Conservation (phyloP, 2,888 invertebrate genomes). For the Ormyrus rosae region DNA sequence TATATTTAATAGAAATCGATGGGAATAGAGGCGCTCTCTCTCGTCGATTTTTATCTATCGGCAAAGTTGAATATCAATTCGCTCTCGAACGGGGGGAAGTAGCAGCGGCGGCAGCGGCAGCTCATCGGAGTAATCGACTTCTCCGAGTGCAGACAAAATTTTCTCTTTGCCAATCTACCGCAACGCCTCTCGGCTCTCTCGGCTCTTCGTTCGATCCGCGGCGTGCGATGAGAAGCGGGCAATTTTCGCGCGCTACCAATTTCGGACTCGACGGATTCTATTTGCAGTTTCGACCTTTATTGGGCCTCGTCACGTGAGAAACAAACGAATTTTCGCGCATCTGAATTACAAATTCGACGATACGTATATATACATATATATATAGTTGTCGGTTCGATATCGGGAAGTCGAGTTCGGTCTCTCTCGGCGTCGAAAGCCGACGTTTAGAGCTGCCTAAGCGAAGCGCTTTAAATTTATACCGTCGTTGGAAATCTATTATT, state of each 20-base stretch:
- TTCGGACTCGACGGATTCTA: conserved; percentile 65
- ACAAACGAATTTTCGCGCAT: conserved; percentile 46
- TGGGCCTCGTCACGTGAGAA: conserved; percentile 68
- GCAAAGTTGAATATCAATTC: conserved; percentile 28
- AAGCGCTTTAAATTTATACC: too few species aligned
- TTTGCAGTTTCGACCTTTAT: conserved; percentile 71
- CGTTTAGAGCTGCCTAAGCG: too few species aligned
- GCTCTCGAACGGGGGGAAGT: not conserved
- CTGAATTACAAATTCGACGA: conserved; percentile 55
- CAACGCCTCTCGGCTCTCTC: conserved; percentile 18
- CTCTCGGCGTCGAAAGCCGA: too few species aligned
- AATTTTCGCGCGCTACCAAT: conserved; percentile 62
- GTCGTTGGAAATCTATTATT: too few species aligned
- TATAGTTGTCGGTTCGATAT: too few species aligned
- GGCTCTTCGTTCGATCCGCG: conserved; percentile 47
- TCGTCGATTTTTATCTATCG: conserved; percentile 23
- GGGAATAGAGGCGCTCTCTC: not conserved
- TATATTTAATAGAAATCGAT: conserved; percentile 20
- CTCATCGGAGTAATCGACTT: conserved; percentile 56
- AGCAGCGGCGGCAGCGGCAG: not conserved
- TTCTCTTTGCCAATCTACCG: conserved; percentile 43
- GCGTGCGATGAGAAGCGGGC: conserved; percentile 56
- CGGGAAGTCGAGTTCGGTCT: too few species aligned
- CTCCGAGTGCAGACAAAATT: conserved; percentile 60
- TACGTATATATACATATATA: not conserved